These are phyloP conservation scores for Avahi laniger DNA, from an alignment of 2,797 vertebrate species.

Conservation along the genomic window DNA sequence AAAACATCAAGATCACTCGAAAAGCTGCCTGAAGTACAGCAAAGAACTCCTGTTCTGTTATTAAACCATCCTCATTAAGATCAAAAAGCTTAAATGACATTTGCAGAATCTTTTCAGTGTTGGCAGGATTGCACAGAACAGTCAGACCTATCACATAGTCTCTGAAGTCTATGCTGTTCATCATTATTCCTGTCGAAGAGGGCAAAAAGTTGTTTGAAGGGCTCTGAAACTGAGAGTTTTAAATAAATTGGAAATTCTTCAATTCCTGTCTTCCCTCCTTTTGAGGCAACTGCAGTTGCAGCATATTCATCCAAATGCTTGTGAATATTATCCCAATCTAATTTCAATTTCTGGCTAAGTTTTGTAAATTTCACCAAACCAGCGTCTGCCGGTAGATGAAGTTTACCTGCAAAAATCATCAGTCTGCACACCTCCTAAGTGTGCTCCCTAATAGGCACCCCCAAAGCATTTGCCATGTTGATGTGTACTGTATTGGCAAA, in stretches of 20 bases:
- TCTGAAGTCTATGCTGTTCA: conserved; percentile 95
- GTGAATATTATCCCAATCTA: conserved; percentile 92
- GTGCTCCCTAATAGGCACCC: conserved; percentile 92
- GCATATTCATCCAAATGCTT: conserved; percentile 92
- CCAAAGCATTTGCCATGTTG: conserved; percentile 92
- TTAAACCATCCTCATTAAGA: conserved; percentile 90
- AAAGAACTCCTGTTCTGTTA: conserved; percentile 90
- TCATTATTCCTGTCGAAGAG: conserved; percentile 94
- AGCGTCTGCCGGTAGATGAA: conserved; percentile 96
- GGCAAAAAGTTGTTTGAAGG: conserved; percentile 90
- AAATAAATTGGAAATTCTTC: conserved; percentile 92
- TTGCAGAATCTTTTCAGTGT: conserved; percentile 91
- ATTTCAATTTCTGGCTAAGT: conserved; percentile 94
- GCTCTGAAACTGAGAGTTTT: conserved; percentile 90
- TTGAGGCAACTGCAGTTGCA: conserved; percentile 89
- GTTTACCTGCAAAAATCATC: conserved; percentile 94
- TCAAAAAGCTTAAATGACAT: conserved; percentile 95
- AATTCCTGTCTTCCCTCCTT: conserved; percentile 92
- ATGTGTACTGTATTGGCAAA: conserved; percentile 90
- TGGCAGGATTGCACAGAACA: conserved; percentile 92
- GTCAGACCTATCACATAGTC: conserved; percentile 95
- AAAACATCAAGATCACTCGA: conserved; percentile 91
- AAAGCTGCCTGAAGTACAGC: conserved; percentile 89
- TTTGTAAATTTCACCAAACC: conserved; percentile 97
- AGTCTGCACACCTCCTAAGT: conserved; percentile 94